Evolutionary conservation across 1,140 invertebrate species (phyloP).

Genomic region (Danaus melanippus): DNA sequence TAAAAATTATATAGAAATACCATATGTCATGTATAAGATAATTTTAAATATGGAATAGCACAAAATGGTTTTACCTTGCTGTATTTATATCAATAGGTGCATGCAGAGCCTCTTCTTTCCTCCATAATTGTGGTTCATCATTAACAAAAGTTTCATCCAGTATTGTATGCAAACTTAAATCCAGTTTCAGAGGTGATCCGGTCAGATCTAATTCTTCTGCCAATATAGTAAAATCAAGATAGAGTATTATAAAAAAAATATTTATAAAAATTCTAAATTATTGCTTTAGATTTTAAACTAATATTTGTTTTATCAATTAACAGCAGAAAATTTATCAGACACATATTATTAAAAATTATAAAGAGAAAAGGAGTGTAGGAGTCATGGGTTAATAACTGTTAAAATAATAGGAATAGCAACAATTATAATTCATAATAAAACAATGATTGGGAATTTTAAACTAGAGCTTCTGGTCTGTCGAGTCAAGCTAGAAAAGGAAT

Average conservation of each 20-base stretch:
- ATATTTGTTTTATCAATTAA: neutral
- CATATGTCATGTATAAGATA: too few species aligned
- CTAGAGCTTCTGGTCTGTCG: too few species aligned
- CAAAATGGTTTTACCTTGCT: constrained; percentile 41
- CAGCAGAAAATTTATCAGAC: too few species aligned
- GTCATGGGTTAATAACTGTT: too few species aligned
- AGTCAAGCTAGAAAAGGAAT: too few species aligned
- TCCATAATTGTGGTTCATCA: constrained; percentile 64
- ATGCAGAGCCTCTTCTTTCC: constrained; percentile 56
- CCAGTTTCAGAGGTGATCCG: constrained; percentile 67
- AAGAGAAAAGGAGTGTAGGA: too few species aligned
- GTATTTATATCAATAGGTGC: constrained; percentile 43
- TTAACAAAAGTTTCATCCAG: constrained; percentile 64
- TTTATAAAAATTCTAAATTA: neutral
- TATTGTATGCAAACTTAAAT: constrained; percentile 59
- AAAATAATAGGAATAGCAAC: too few species aligned
- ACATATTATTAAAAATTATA: too few species aligned
- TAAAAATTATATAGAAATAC: too few species aligned
- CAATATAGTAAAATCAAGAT: constrained; percentile 10
- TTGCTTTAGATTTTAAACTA: neutral
- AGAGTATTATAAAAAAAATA: constrained; percentile 1
- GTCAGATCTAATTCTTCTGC: constrained; percentile 66
- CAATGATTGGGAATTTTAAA: too few species aligned
- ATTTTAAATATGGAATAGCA: too few species aligned
- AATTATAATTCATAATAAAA: too few species aligned